Evolutionary conservation across 2,888 invertebrate species (phyloP), one percentile per base, ranked within the genome.

Genomic region (Linyphia triangularis): DNA sequence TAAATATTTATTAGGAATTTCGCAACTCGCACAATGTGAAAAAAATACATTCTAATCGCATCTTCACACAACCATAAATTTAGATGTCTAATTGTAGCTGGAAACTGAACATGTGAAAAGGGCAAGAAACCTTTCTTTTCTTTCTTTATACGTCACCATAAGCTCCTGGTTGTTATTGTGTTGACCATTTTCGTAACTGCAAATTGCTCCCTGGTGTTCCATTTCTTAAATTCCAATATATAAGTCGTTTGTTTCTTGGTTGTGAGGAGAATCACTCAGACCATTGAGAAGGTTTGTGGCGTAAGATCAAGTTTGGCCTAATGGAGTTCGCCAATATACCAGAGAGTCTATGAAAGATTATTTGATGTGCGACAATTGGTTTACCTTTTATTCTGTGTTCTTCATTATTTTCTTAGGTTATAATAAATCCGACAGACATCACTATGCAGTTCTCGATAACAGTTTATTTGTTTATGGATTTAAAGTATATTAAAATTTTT

Each of bases 151-250:
- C 9, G 2, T n/a, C n/a, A 13, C 67, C 10, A 51, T 13, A 7
- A 63, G 40, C 19, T 13, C 26, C 28, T 7, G 0, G 57, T 26
- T 26, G 43, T 28, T 63, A 43, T 67, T 33, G 61, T 72, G 82
- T 61, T 82, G 63, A 43, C 61, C 84, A 61, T 59, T 78, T 85
- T 77, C 40, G 59, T 26, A 59, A 59, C 73, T 57, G 33, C 30
- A 81, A 81, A 86, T 86, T 73, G 72, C 37, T 57, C 86, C 65
- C 43, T n/a, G 3, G 79, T 33, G 86, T n/a, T 26, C 73, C 22
- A 72, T 86, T 86, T 70, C 86, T 86, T 81, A 79, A 81, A 86
- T 59, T 86, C 85, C 86, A 81, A 86, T 79, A 81, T 57, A 86
- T 63, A 57, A 65, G 79, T 28, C 81, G 30, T 81, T 86, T 73